phyloP scores from a whole-genome alignment of 1,140 invertebrate genomes.

The Leptinotarsa texana region DNA sequence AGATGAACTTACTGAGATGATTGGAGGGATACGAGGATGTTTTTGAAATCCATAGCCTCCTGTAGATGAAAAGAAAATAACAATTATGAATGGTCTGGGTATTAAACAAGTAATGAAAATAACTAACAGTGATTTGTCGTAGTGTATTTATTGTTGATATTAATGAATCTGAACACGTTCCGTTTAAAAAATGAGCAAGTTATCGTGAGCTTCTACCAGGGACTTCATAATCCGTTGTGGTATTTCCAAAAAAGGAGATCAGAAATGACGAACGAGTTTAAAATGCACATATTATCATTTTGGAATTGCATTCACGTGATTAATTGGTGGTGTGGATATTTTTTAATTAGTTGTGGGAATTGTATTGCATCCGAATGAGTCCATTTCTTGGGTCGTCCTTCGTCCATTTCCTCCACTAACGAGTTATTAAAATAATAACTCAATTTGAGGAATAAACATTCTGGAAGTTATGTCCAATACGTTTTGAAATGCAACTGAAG shows the following conservation, averaged over 20 bases:
- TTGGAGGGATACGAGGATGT: too few species aligned
- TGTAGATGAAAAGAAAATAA: not conserved
- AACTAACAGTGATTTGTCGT: constrained; percentile 2
- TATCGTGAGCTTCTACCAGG: not conserved
- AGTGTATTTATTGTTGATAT: not conserved
- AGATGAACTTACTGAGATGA: too few species aligned
- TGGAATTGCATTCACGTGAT: not conserved
- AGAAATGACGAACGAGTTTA: not conserved
- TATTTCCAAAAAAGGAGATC: not conserved
- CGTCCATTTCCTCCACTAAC: too few species aligned
- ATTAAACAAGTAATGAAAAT: constrained; percentile 1
- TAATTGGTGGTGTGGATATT: not conserved
- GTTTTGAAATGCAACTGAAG: too few species aligned
- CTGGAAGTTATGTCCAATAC: too few species aligned
- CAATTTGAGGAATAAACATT: too few species aligned
- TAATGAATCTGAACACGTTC: not conserved
- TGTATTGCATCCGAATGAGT: not conserved
- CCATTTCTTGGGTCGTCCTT: too few species aligned
- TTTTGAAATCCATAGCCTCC: too few species aligned
- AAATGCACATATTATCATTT: not conserved
- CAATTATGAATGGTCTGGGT: not conserved
- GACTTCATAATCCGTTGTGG: not conserved
- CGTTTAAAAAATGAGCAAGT: not conserved
- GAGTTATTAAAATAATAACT: too few species aligned
- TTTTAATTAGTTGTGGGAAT: not conserved